Base-by-base conservation (phyloP, 1,140 invertebrate species). In the Micrasema minimum region DNA sequence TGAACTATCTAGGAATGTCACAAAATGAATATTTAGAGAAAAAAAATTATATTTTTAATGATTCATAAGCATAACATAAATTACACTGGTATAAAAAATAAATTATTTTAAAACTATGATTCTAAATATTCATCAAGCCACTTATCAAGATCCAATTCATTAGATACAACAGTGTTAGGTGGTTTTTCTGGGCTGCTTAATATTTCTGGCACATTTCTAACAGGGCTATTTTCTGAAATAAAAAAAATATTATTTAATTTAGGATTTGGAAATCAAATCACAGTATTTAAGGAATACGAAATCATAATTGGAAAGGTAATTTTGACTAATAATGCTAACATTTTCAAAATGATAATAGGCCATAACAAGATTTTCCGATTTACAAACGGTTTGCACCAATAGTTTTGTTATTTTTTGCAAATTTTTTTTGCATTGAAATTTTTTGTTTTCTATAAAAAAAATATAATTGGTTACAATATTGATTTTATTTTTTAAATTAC, bases 121-220 rank as follows among this genome's bases (percentile, higher is more conserved):
- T 83, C 81, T 71, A 85, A 78, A 71, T 81, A 83, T 65, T 85
- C 83, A 55, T 83, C 82, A 1, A 85, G 77, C 83, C 83, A 85
- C 72, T 83, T 82, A 70, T 85, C 82, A 10, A 85, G 75, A 72
- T 85, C 81, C 12, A 68, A 68, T 14, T 64, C 50, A 26, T 23
- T 12, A 22, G 46, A 14, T 51, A 31, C 16, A 2, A 20, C 11
- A 18, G 55, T 9, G 18, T 59, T 22, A 9, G 22, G 38, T 2
- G 37, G 7, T 38, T 59, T 16, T 20, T 4, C 14, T 43, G 37
- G 35, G 22, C 35, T 59, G 2, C 4, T 41, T 2, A 41, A 9
- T 2, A 43, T 59, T 41, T 41, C 37, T 9, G 37, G 35, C 20
- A 18, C 14, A 20, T 20, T 59, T 41, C 2, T 38, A 9, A 23